Percentiles rank a stretch among this genome's conserved stretches.
Conservation (phyloP, 1,140 invertebrate genomes). For the Stegodyphus mimosarum region DNA sequence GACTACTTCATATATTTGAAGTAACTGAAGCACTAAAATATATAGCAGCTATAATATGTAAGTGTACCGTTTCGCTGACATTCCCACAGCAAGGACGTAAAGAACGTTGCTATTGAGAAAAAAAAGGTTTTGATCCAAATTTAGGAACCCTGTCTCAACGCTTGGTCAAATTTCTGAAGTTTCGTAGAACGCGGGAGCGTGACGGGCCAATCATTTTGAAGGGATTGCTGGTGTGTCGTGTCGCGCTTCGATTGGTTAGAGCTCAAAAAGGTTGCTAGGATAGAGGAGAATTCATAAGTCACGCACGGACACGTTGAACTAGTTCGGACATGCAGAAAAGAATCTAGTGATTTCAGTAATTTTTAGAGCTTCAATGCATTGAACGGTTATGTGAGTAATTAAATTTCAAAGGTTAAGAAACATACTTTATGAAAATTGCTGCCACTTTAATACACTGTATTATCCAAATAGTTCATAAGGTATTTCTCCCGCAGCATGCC, state of each 20-base stretch:
- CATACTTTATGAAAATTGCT: too few relatives aligned
- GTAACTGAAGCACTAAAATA: too few relatives aligned
- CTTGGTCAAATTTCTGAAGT: neutral
- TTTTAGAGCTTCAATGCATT: too few relatives aligned
- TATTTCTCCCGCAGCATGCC: too few relatives aligned
- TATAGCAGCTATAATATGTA: too few relatives aligned
- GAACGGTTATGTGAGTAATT: too few relatives aligned
- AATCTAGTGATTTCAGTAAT: too few relatives aligned
- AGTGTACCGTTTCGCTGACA: neutral
- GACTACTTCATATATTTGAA: too few relatives aligned
- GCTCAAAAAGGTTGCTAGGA: neutral
- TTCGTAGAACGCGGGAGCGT: neutral
- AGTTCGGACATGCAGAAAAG: too few relatives aligned
- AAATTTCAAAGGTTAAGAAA: too few relatives aligned
- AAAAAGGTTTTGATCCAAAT: neutral
- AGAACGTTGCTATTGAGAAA: neutral
- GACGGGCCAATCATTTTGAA: neutral
- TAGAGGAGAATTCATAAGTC: slow-evolving; percentile 1
- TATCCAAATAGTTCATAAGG: too few relatives aligned
- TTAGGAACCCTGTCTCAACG: neutral
- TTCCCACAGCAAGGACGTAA: neutral
- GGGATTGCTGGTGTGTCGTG: neutral
- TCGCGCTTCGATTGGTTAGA: neutral
- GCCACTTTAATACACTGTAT: too few relatives aligned
- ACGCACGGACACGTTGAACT: neutral